These are phyloP conservation scores for Neuroscelio doddi DNA, from an alignment of 2,888 invertebrate genomes.

Conservation along the genomic window DNA sequence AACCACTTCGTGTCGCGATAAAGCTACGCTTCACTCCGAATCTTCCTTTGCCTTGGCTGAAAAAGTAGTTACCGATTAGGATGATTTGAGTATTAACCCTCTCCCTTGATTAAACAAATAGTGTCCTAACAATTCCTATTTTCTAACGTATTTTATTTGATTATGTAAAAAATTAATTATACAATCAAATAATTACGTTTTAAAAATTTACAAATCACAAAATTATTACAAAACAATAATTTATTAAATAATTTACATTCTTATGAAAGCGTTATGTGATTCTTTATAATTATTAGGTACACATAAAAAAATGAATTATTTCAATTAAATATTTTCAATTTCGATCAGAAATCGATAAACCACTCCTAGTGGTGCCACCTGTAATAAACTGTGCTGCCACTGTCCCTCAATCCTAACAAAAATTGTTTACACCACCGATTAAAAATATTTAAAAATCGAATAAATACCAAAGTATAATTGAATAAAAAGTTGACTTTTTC, in stretches of 20 bases:
- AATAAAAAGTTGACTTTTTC: too few relatives aligned
- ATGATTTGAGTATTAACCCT: conserved; percentile 4
- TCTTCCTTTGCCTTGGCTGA: conserved; percentile 91
- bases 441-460: too few relatives aligned
- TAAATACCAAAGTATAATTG: too few relatives aligned
- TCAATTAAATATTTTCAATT: too few relatives aligned
- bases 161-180: too few relatives aligned
- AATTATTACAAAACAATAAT: too few relatives aligned
- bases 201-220: not conserved
- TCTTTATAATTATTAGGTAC: too few relatives aligned
- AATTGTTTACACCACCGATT: too few relatives aligned
- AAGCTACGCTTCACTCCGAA: conserved; percentile 89
- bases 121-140: not conserved
- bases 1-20: conserved; percentile 91
- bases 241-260: too few relatives aligned
- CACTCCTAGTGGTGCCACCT: conserved; percentile 8
- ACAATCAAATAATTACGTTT: not conserved
- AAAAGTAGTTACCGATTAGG: conserved; percentile 68
- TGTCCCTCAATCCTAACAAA: not conserved
- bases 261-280: too few relatives aligned
- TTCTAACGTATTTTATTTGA: too few relatives aligned
- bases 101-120: conserved; percentile 7
- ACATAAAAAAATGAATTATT: not conserved
- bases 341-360: not conserved
- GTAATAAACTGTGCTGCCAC: conserved; percentile 7